Conservation (phyloP, 2,113 vertebrate genomes). For the Tetrax tetrax region DNA sequence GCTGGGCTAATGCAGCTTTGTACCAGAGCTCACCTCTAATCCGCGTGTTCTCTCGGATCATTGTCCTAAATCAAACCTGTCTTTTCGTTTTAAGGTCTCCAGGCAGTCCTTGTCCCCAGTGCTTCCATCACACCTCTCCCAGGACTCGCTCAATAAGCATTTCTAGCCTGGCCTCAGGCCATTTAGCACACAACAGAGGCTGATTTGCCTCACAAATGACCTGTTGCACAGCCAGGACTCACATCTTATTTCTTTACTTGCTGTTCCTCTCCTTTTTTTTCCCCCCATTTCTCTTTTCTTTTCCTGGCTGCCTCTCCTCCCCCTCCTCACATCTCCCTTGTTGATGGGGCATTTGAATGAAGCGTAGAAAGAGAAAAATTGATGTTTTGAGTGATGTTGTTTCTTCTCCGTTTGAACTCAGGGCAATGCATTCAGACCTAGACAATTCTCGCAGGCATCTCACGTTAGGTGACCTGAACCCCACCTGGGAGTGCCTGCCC, state of each 20-base stretch:
- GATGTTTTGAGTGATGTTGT: background rate
- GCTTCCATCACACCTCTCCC: slow-evolving; percentile 43
- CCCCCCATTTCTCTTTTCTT: background rate
- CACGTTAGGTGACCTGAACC: background rate
- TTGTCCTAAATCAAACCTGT: slow-evolving; percentile 39
- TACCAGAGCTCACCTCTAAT: slow-evolving; percentile 38
- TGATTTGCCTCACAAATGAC: slow-evolving; percentile 4
- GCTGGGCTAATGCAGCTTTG: background rate
- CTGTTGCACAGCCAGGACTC: slow-evolving; percentile 11
- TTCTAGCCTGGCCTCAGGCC: slow-evolving; percentile 9
- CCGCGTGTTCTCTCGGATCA: slow-evolving; percentile 17
- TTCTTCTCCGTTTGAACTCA: background rate
- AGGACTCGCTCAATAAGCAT: slow-evolving; percentile 51
- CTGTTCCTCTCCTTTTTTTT: background rate
- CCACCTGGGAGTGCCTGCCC: background rate
- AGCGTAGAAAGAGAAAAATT: background rate
- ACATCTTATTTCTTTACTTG: background rate
- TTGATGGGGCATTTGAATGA: background rate
- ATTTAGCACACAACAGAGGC: background rate
- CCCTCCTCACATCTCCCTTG: background rate
- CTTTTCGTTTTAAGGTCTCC: slow-evolving; percentile 36
- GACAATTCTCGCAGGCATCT: background rate
- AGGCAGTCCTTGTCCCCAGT: slow-evolving; percentile 28
- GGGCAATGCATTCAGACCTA: background rate
- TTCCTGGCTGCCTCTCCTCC: accelerated